Base-by-base conservation (phyloP, 1,140 invertebrate species). In the Anoplophora glabripennis region DNA sequence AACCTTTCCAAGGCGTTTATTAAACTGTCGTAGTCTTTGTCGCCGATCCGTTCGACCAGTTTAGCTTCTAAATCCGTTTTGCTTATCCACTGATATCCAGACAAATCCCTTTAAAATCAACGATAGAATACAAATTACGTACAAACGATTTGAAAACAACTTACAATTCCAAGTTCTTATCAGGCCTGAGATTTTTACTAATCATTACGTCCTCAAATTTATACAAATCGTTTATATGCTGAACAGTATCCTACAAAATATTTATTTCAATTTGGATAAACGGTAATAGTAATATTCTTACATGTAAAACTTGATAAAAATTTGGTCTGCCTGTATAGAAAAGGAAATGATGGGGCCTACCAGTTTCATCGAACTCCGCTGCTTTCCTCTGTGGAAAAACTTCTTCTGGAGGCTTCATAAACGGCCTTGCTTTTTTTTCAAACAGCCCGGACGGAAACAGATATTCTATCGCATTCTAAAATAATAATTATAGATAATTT, bases 381-480 rank as follows among this genome's bases (percentile, higher is more conserved):
- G 85, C 90, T 84, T 93, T 93, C 56, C 82, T 81, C 28, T 83
- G 79, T n/a, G 92, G 90, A 79, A 90, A 94, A 17, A 96, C 78
- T 77, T 93, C 84, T 69, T 87, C 83, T 28, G 95, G 94, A 28
- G 89, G 86, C 69, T 86, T 88, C 90, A 98, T 91, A 1, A 89
- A 72, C 0, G 96, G 95, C 47, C 90, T 80, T 4, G 94, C 93
- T 70, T 79, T 80, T 66, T 83, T 84, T 37, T 93, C 88, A 76
- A 83, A 94, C 45, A 98, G 76, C 4, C 93, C 93, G 57, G 92
- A 95, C 15, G 96, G 96, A 68, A 98, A 89, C 11, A 98, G 76
- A 79, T 98, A 98, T 63, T 84, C 78, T 68, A 98, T 94, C 14
- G 94, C 86, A 75, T 84, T 82, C 91, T 94, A 72, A 47, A 82